A percentile compares a stretch with the other conserved stretches of the same genome.
These are phyloP conservation scores for Drosophila melanosoma DNA, from an alignment of 2,888 invertebrate species.

Conservation along the genomic window DNA sequence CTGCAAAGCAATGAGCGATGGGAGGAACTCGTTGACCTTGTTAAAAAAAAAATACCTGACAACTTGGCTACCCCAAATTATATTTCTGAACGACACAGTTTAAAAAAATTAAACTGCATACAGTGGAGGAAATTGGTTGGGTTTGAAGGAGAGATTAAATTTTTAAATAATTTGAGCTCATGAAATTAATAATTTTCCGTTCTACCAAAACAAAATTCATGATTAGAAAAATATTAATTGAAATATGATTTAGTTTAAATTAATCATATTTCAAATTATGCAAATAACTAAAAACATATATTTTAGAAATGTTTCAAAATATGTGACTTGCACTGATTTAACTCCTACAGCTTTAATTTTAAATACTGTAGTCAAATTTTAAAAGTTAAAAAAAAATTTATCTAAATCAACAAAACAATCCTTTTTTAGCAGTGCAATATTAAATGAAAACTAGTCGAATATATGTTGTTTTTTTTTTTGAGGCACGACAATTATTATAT, in stretches of 20 bases:
- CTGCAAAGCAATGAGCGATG: conserved; percentile 27
- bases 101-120: conserved; percentile 12
- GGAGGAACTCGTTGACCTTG: conserved; percentile 16
- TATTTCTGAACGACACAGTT: conserved; percentile 38
- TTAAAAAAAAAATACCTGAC: background rate
- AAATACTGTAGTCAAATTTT: background rate
- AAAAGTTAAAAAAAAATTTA: background rate
- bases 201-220: background rate
- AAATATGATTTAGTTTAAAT: background rate
- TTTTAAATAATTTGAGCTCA: background rate
- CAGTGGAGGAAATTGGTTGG: background rate
- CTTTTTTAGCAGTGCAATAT: background rate
- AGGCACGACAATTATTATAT: background rate
- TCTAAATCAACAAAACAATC: background rate
- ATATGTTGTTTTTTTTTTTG: too few relatives aligned
- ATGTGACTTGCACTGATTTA: background rate
- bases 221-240: background rate
- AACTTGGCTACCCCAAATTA: conserved; percentile 15
- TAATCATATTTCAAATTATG: background rate
- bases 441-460: background rate
- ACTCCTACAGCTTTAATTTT: too few relatives aligned
- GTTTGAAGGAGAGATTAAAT: background rate
- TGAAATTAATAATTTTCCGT: background rate
- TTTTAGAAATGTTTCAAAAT: background rate
- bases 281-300: background rate